Base-by-base conservation (phyloP, 2,797 vertebrate species). In the Podargus strigoides region DNA sequence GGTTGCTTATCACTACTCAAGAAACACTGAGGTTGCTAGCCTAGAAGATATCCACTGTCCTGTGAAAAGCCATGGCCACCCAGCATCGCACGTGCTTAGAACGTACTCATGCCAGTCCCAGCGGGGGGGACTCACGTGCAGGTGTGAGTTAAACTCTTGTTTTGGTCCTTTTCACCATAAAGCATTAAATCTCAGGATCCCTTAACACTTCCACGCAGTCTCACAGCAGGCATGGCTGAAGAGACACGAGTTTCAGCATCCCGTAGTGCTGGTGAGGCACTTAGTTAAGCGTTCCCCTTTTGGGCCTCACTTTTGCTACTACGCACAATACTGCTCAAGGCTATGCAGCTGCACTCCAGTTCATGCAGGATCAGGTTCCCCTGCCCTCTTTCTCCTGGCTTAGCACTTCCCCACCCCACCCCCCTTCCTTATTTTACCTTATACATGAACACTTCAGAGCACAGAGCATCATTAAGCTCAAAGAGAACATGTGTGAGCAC, bases 331-430 rank as follows among this genome's bases (percentile, higher is more conserved):
- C 81, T 1, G 96, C 94, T 93, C 85, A 90, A 91, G 96, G 96
- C 95, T 90, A 96, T 96, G 95, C 95, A 97, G 95, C 95, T 96
- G 94, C 94, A 67, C 94, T 95, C 94, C 83, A 39, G 83, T 92
- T 96, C 91, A 39, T 93, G 94, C 87, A 95, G 95, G 95, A 96
- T 95, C 95, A 95, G 83, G 91, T 96, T 96, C 96, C 95, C 89
- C 67, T 96, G 95, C 95, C 95, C 93, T 95, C 83, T 89, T 92
- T 94, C 92, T 96, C 91, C 91, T 79, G 73, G 87, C 91, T 97
- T 94, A 95, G 73, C 89, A 88, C 56, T n/a, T n/a, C n/a, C n/a
- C n/a, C n/a, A n/a, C n/a, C n/a, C n/a, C n/a, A n/a, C n/a, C n/a
- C n/a, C n/a, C n/a, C n/a, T n/a, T n/a, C n/a, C n/a, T n/a, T n/a